These are phyloP conservation scores for Chondrilla cf. caribensis DNA, from an alignment of 37 sponge, comb jelly and placozoan genomes.

Conservation along the genomic window DNA sequence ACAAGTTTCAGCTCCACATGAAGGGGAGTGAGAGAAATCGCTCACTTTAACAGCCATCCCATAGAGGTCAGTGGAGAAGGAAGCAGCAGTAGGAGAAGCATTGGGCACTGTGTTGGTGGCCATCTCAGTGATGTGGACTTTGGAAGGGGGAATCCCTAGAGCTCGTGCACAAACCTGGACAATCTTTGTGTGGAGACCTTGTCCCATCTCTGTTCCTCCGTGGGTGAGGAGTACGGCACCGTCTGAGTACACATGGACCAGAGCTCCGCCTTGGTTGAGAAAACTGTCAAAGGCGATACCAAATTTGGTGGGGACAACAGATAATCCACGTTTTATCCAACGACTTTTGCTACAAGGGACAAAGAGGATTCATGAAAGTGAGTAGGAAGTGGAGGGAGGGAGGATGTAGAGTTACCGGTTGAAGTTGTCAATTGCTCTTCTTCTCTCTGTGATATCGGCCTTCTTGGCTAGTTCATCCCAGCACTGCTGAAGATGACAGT, in stretches of 20 bases:
- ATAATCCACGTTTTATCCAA: conserved; percentile 74
- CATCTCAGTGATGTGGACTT: conserved; percentile 69
- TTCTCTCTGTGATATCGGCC: conserved; percentile 30
- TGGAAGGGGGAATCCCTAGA: conserved; percentile 53
- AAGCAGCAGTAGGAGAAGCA: conserved; percentile 78
- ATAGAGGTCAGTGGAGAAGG: conserved; percentile 80
- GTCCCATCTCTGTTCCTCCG: conserved; percentile 95
- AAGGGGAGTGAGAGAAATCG: too few relatives aligned
- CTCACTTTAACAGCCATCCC: conserved; percentile 77
- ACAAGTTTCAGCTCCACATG: background rate
- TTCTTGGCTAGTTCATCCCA: conserved; percentile 63
- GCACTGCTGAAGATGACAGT: conserved; percentile 54
- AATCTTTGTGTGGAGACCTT: conserved; percentile 90
- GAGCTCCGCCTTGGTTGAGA: conserved; percentile 71
- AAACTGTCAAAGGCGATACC: conserved; percentile 62
- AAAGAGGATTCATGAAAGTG: too few relatives aligned
- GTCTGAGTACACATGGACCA: conserved; percentile 76
- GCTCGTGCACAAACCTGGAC: conserved; percentile 68
- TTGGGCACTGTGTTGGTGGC: conserved; percentile 72
- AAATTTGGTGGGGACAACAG: conserved; percentile 79
- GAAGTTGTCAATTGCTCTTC: conserved; percentile 35
- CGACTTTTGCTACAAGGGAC: conserved; percentile 35
- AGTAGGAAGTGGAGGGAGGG: too few relatives aligned
- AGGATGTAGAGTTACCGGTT: conserved; percentile 85
- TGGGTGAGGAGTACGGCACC: conserved; percentile 81